Conservation (phyloP, 1,140 invertebrate genomes). For the Drosophila nasuta region DNA sequence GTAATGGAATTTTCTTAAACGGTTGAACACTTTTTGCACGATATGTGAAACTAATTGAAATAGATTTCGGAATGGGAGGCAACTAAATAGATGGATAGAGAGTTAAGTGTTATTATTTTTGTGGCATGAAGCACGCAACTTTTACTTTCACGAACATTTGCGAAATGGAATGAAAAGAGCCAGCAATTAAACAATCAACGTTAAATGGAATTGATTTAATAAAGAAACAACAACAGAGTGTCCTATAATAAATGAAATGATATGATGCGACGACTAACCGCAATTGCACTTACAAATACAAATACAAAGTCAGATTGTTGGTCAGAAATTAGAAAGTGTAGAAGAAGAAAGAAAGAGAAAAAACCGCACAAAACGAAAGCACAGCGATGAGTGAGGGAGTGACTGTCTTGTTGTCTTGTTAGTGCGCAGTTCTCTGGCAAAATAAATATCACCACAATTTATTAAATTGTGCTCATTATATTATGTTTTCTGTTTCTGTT, state of each 20-base stretch:
- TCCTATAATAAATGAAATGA: constrained; percentile 30
- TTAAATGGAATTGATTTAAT: constrained; percentile 19
- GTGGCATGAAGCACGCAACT: constrained; percentile 55
- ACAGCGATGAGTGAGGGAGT: neutral
- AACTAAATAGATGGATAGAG: neutral
- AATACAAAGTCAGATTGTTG: constrained; percentile 4
- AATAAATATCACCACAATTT: constrained; percentile 51
- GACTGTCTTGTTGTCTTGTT: constrained; percentile 25
- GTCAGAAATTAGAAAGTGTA: constrained; percentile 71
- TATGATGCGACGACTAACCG: constrained; percentile 33
- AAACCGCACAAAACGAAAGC: constrained; percentile 14
- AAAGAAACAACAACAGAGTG: constrained; percentile 22
- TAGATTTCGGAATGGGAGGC: constrained; percentile 5
- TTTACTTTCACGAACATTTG: constrained; percentile 67
- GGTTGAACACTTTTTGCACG: constrained; percentile 5
- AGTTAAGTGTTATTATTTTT: constrained; percentile 17
- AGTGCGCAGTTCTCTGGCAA: constrained; percentile 43
- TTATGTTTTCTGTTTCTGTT: neutral
- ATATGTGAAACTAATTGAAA: constrained; percentile 4
- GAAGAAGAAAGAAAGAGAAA: constrained; percentile 19
- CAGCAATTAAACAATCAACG: constrained; percentile 55
- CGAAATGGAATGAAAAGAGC: constrained; percentile 29
- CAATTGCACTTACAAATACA: constrained; percentile 56
- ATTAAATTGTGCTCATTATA: constrained; percentile 18
- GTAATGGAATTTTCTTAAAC: neutral